These are phyloP conservation scores for Cuculus canorus DNA, from an alignment of 2,797 vertebrate genomes.

Conservation along the genomic window DNA sequence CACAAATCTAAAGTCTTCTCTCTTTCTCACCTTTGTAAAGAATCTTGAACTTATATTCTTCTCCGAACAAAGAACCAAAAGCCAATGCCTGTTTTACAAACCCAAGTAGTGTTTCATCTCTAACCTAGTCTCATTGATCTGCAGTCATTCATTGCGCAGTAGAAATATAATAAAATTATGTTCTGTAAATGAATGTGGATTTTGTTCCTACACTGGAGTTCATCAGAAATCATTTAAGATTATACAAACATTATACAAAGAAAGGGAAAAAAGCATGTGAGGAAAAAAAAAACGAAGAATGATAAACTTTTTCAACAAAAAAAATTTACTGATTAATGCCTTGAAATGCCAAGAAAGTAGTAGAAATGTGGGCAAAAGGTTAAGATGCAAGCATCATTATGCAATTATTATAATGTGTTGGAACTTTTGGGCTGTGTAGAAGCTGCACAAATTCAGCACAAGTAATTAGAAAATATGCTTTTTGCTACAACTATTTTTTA, in stretches of 20 bases:
- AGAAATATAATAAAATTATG: not conserved
- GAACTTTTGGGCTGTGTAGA: not conserved
- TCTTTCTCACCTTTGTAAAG: not conserved
- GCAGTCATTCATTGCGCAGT: not conserved
- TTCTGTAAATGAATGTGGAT: not conserved
- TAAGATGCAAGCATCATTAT: not conserved
- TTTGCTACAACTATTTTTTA: not conserved
- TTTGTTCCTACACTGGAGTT: not conserved
- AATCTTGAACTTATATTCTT: not conserved
- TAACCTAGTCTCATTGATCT: not conserved
- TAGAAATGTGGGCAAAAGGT: not conserved
- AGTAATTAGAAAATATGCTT: not conserved
- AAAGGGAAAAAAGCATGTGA: not conserved
- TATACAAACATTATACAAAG: not conserved
- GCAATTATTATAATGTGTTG: not conserved
- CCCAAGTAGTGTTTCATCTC: not conserved
- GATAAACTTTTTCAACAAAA: not conserved
- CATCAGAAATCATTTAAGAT: not conserved
- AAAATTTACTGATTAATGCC: not conserved
- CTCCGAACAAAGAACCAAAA: not conserved
- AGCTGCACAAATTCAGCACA: not conserved
- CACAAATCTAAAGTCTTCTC: not conserved
- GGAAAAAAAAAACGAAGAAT: not conserved
- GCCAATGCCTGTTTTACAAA: not conserved
- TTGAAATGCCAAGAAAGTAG: not conserved